Conservation (phyloP, 2,888 invertebrate species). For the Eupithecia centaureata region DNA sequence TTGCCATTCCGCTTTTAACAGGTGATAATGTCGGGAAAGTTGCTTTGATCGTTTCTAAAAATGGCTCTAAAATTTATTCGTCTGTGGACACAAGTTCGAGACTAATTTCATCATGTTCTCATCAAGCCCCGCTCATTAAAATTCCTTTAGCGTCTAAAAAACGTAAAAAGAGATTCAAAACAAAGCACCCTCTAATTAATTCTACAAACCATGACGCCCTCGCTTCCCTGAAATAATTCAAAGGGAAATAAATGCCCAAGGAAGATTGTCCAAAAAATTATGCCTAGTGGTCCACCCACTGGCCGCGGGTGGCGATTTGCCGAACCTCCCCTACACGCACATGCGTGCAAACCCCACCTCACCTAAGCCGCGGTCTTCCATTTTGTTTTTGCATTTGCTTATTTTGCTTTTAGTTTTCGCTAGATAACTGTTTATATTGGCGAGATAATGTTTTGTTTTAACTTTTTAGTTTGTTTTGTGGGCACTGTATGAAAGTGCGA, state of each 20-base stretch:
- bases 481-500: background rate
- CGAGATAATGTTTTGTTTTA: constrained; percentile 1
- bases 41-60: too few species aligned
- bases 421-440: constrained; percentile 39
- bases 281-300: constrained; percentile 60
- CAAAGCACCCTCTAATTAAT: constrained; percentile 70
- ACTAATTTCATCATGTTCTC: constrained; percentile 13
- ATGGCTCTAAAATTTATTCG: too few species aligned
- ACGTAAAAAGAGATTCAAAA: constrained; percentile 42
- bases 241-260: constrained; percentile 55
- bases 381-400: constrained; percentile 74
- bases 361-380: constrained; percentile 74
- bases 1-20: too few species aligned
- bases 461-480: background rate
- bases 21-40: too few species aligned
- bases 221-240: constrained; percentile 48
- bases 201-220: constrained; percentile 63
- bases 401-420: constrained; percentile 50
- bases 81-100: background rate
- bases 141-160: constrained; percentile 62
- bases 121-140: constrained; percentile 55
- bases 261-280: constrained; percentile 57
- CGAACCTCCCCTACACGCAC: constrained; percentile 65
- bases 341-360: constrained; percentile 73
- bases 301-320: constrained; percentile 40